Evolutionary conservation across 2,113 vertebrate genomes (phyloP), one percentile per base, ranked within the genome.

Genomic region (Eptesicus fuscus): DNA sequence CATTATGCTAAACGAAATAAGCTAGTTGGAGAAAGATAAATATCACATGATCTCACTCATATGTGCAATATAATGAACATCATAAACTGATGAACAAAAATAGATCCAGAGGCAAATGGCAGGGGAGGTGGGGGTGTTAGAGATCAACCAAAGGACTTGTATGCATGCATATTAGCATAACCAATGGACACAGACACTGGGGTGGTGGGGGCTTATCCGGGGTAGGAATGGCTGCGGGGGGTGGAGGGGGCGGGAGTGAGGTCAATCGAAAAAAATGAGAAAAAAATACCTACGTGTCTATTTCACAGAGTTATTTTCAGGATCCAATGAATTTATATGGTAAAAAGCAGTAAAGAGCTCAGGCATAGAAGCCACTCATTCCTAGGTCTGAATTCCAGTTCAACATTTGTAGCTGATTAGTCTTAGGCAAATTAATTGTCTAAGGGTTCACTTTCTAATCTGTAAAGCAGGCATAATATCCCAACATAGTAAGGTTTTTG

Each of bases 341-440:
- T 83, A 78, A 65, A 78, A 40, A 89, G 42, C 17, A 35, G 8
- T 28, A 76, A 78, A 82, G n/a, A 69, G 2, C 20, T 47, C 42
- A 80, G 17, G n/a, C 16, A 61, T 84, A 25, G 65, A 92, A 78
- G 9, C 4, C 37, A 71, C 6, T 8, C 11, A 74, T 42, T 51
- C 35, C 25, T 71, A 83, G 28, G 7, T 53, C 79, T 84, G 28
- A 87, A 93, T 70, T 35, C 63, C 61, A 78, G 37, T 51, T 90
- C 25, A 94, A 67, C 23, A 65, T 56, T 94, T 90, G 7, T 40
- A 61, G 8, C 10, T 67, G 5, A 47, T 25, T 59, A 35, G 1
- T 9, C 16, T 69, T 63, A 32, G 37, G 4, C 18, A 89, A 92
- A 87, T 51, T 37, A 87, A 77, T 69, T 47, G 35, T 53, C n/a